These are phyloP conservation scores for Rhodophaea formosa DNA, from an alignment of 2,888 invertebrate genomes.

Conservation along the genomic window DNA sequence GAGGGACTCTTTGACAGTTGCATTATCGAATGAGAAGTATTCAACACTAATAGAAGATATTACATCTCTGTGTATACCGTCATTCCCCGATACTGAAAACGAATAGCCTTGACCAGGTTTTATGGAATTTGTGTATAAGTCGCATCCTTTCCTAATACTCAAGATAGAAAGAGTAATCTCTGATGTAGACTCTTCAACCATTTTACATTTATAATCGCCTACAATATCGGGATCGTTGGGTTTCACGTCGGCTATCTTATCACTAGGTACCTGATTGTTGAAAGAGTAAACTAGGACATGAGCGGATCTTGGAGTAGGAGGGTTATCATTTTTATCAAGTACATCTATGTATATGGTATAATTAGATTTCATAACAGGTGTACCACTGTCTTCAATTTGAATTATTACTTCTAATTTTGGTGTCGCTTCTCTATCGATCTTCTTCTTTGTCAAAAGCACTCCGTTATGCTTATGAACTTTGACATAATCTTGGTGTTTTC, in stretches of 20 bases:
- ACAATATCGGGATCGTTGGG: constrained; percentile 95
- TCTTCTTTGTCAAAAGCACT: constrained; percentile 87
- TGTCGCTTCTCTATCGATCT: constrained; percentile 90
- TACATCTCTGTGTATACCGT: constrained; percentile 93
- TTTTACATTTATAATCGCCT: constrained; percentile 93
- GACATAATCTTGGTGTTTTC: constrained; percentile 88
- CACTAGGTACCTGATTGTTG: constrained; percentile 87
- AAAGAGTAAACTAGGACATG: constrained; percentile 90
- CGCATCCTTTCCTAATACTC: constrained; percentile 88
- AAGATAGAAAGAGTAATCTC: constrained; percentile 81
- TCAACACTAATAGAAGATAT: constrained; percentile 92
- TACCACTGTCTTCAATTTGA: constrained; percentile 94
- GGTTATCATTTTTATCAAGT: constrained; percentile 94
- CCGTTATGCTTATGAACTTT: constrained; percentile 91
- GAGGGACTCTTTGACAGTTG: constrained; percentile 90
- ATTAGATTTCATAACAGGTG: constrained; percentile 90
- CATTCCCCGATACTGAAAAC: constrained; percentile 91
- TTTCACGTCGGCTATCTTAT: constrained; percentile 94
- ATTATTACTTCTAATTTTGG: constrained; percentile 88
- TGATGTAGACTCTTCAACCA: constrained; percentile 85
- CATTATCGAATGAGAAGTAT: constrained; percentile 89
- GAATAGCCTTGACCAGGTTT: constrained; percentile 88
- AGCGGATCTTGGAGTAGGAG: constrained; percentile 90
- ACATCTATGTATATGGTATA: constrained; percentile 88
- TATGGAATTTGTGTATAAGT: constrained; percentile 87